A percentile compares a stretch with the other conserved stretches of the same genome.
These are phyloP conservation scores for Gymnorhina tibicen DNA, from an alignment of 2,113 vertebrate genomes.

Conservation along the genomic window DNA sequence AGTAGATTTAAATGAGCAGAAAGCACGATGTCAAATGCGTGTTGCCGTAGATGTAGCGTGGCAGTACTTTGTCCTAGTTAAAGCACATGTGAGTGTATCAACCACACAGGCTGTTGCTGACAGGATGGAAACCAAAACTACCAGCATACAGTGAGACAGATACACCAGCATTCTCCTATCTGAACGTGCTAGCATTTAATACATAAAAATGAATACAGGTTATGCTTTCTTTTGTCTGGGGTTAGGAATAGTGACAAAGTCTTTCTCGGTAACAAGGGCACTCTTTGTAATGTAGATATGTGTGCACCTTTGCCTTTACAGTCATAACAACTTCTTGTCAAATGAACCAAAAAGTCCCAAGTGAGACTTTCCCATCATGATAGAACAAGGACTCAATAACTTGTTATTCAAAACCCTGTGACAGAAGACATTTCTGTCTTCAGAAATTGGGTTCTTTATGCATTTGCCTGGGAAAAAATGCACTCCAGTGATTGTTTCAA, in stretches of 20 bases:
- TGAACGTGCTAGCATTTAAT: not conserved
- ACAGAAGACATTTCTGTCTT: slow-evolving; percentile 14
- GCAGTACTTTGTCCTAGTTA: not conserved
- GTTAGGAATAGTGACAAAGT: not conserved
- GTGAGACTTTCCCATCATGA: not conserved
- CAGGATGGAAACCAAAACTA: not conserved
- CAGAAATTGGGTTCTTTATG: slow-evolving; percentile 4
- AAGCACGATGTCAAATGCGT: not conserved
- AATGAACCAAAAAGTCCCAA: not conserved
- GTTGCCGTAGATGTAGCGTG: not conserved
- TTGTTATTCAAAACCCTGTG: slow-evolving; percentile 34
- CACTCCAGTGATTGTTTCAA: slow-evolving; percentile 36
- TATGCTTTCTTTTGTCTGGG: not conserved
- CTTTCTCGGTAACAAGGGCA: not conserved
- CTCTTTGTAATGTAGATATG: not conserved
- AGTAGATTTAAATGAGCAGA: slow-evolving; percentile 3
- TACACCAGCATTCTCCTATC: not conserved
- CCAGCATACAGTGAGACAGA: not conserved
- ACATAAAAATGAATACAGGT: not conserved
- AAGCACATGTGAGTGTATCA: not conserved
- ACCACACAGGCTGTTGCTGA: not conserved
- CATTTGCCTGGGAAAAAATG: slow-evolving; percentile 28
- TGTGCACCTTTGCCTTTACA: not conserved
- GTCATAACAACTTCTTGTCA: not conserved
- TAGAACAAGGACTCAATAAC: not conserved